Evolutionary conservation across 2,888 invertebrate species (phyloP), one percentile per base, ranked within the genome.

Genomic region (Acanthosepion esculentum): DNA sequence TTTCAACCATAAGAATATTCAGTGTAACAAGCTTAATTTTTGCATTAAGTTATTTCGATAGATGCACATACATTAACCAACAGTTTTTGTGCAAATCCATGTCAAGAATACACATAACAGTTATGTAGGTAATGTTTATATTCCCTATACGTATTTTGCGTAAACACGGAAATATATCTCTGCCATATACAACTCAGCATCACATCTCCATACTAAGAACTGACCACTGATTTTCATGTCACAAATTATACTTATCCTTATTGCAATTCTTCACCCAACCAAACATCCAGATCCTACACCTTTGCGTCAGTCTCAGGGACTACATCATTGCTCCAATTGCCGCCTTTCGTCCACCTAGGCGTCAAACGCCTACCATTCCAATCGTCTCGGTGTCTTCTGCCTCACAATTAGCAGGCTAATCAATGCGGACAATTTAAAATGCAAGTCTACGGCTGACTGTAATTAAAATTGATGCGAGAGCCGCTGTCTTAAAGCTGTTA

Each of bases 381-480:
- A 78, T 78, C 33, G 78, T 78, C 33, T 78, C 53, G 15, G 50
- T 93, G 29, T 8, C 50, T 50, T 93, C 48, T n/a, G 53, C 50
- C 93, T 18, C 33, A 48, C 53, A 93, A 93, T 93, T 93, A 93
- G 33, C 48, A n/a, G n/a, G 18, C 48, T 53, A 93, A 53, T 48
- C 48, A 93, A 93, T 48, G 48, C 93, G 18, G 33, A 18, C 93
- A 93, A 48, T 93, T 93, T 93, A 93, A 93, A 93, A 93, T 93
- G 33, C 93, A 93, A 48, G 93, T 93, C 93, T 93, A 93, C n/a
- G 29, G 29, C 29, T 93, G 93, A 93, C 93, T 93, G 26, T 93
- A 93, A 93, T 93, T 93, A 93, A 93, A 93, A 93, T 93, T 93
- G 93, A 93, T 93, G 93, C n/a, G 93, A 50, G 50, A 33, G n/a